These are phyloP conservation scores for Carassius carassius DNA, from an alignment of 2,113 vertebrate species.

Conservation along the genomic window DNA sequence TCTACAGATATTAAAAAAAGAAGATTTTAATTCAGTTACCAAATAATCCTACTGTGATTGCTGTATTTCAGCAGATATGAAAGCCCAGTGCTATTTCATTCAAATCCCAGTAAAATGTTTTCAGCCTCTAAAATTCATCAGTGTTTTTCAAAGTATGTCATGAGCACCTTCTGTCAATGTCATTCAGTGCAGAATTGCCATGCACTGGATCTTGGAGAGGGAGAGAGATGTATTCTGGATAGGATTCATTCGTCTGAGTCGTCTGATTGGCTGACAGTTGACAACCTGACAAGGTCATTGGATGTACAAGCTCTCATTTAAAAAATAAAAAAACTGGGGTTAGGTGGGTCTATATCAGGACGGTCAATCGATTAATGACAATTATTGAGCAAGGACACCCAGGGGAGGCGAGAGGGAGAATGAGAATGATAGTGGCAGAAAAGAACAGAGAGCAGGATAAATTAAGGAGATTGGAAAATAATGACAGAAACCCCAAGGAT, in stretches of 20 bases:
- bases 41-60: background rate
- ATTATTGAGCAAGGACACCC: conserved; percentile 95
- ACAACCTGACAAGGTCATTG: conserved; percentile 94
- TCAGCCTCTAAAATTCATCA: background rate
- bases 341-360: conserved; percentile 94
- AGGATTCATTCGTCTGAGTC: conserved; percentile 63
- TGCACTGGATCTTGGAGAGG: background rate
- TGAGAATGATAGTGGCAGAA: conserved; percentile 88
- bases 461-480: conserved; percentile 82
- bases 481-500: conserved; percentile 73
- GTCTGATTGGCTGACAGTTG: conserved; percentile 83
- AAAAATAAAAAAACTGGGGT: conserved; percentile 89
- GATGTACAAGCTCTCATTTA: conserved; percentile 98
- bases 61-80: background rate
- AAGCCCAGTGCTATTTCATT: background rate
- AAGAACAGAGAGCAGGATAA: conserved; percentile 78
- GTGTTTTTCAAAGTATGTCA: conserved; percentile 9
- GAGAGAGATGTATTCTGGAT: conserved; percentile 66
- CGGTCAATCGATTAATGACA: conserved; percentile 99
- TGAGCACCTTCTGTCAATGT: conserved; percentile 30
- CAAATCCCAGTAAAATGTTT: background rate
- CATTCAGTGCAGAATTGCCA: conserved; percentile 36
- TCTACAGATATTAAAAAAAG: background rate
- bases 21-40: background rate
- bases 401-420: conserved; percentile 85